Conservation (phyloP, 2,888 invertebrate species). For the Ferdinandea cuprea region DNA sequence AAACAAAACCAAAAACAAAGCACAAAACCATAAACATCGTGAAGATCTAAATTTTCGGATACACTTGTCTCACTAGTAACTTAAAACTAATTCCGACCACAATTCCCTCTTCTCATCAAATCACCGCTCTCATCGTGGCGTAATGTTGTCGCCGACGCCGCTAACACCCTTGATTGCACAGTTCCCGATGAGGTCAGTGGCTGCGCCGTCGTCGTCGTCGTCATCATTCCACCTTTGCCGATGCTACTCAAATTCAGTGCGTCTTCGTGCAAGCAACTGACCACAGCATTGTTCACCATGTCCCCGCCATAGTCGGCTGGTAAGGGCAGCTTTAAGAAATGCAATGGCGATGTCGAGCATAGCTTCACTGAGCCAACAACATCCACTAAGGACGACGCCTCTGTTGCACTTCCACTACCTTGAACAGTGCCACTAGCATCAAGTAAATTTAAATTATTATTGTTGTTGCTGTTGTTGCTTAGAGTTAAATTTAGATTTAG, state of each 20-base stretch:
- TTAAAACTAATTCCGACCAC: constrained; percentile 65
- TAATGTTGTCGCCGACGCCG: constrained; percentile 43
- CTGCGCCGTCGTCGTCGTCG: constrained; percentile 21
- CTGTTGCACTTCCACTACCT: constrained; percentile 33
- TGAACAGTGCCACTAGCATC: constrained; percentile 41
- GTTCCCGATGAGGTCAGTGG: constrained; percentile 64
- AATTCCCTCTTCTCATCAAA: constrained; percentile 69
- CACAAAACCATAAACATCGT: constrained; percentile 22
- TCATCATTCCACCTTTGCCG: constrained; percentile 44
- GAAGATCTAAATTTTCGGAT: constrained; percentile 40
- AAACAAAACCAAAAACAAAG: constrained; percentile 65
- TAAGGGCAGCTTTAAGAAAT: constrained; percentile 53
- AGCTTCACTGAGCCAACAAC: constrained; percentile 19
- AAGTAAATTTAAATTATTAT: constrained; percentile 67
- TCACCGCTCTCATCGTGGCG: constrained; percentile 67
- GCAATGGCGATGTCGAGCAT: constrained; percentile 52
- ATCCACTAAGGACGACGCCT: constrained; percentile 30
- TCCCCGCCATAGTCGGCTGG: constrained; percentile 34
- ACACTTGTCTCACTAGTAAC: background rate
- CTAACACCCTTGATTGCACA: constrained; percentile 64
- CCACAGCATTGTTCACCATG: constrained; percentile 24
- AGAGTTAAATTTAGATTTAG: constrained; percentile 66
- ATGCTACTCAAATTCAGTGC: constrained; percentile 69
- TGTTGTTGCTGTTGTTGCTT: constrained; percentile 43
- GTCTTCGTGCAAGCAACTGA: constrained; percentile 54